Percentiles rank a stretch among this genome's conserved stretches.
Evolutionary conservation across 2,113 vertebrate genomes (phyloP).

Genomic region (Chaetorhynchus papuensis): DNA sequence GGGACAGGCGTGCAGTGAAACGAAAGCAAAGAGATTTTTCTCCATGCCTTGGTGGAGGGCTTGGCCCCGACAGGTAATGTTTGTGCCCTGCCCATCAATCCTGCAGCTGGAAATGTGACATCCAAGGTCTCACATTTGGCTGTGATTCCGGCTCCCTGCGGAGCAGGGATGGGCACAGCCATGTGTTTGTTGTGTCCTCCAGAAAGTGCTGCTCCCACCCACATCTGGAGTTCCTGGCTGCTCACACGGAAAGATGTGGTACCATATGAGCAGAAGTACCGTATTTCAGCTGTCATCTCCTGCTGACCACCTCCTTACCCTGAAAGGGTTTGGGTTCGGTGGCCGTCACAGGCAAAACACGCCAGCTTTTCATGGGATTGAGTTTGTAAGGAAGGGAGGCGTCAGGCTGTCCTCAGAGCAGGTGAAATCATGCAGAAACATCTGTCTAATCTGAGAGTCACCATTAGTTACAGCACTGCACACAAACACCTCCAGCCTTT

Average conservation of each 20-base stretch:
- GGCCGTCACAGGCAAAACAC: background rate
- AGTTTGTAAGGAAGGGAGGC: background rate
- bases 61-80: background rate
- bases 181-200: background rate
- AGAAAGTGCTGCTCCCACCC: background rate
- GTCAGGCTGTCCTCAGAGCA: background rate
- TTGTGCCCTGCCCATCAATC: background rate
- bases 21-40: background rate
- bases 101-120: background rate
- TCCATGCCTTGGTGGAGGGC: rapidly evolving
- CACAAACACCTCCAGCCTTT: background rate
- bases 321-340: background rate
- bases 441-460: background rate
- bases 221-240: background rate
- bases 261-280: background rate
- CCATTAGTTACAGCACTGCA: background rate
- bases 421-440: background rate
- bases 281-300: background rate
- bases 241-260: background rate
- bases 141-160: rapidly evolving
- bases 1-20: background rate
- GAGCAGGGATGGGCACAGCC: background rate
- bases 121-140: background rate
- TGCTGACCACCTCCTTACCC: background rate
- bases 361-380: rapidly evolving